phyloP scores from a whole-genome alignment of 2,113 vertebrate species.

The Meles meles region DNA sequence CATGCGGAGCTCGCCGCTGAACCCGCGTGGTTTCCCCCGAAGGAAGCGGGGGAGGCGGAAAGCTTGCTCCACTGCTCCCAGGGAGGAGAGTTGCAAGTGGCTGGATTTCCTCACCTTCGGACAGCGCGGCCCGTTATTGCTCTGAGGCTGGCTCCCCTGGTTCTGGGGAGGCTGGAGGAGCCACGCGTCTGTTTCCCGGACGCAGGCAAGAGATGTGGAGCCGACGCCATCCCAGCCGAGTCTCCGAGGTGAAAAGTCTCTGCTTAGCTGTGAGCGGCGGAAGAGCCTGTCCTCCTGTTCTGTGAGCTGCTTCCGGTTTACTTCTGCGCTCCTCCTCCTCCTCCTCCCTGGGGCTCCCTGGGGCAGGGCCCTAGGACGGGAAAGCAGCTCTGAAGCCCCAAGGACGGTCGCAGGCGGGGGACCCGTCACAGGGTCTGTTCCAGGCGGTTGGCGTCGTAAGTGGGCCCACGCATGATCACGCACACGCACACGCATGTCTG shows the following conservation, averaged over 20 bases:
- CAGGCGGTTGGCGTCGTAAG: fast-evolving
- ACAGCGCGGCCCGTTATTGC: neutral
- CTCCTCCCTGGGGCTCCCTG: too few relatives aligned
- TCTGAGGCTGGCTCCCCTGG: fast-evolving
- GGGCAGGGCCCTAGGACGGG: too few relatives aligned
- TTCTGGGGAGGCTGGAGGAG: neutral
- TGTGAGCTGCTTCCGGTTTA: fast-evolving
- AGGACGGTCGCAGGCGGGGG: neutral
- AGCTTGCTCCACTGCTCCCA: fast-evolving
- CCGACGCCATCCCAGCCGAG: fast-evolving
- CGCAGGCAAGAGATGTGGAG: fast-evolving
- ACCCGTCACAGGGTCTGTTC: neutral
- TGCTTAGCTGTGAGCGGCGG: too few relatives aligned
- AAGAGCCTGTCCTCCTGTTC: fast-evolving
- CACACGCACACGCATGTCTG: fast-evolving
- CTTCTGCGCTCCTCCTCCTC: neutral
- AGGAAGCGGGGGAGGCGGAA: fast-evolving
- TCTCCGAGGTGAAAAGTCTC: fast-evolving
- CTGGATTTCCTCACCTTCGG: too few relatives aligned
- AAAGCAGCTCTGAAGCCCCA: neutral
- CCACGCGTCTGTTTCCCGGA: fast-evolving
- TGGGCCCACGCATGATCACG: fast-evolving
- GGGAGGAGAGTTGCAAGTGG: fast-evolving
- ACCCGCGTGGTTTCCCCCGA: neutral
- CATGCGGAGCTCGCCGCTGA: fast-evolving